phyloP scores from a whole-genome alignment of 2,888 invertebrate genomes.

The Linyphia triangularis region DNA sequence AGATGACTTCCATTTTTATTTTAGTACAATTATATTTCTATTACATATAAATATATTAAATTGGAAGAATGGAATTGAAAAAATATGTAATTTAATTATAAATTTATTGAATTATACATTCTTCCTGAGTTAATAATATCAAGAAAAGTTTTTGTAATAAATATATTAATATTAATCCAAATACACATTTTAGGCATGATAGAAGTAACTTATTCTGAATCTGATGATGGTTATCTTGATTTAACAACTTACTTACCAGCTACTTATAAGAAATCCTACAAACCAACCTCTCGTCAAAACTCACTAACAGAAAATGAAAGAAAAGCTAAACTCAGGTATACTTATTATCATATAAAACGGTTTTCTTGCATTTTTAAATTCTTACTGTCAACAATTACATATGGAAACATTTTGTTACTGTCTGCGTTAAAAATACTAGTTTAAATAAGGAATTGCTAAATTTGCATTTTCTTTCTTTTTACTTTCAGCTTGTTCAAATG shows the following conservation, averaged over 20 bases:
- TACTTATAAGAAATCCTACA: constrained; percentile 75
- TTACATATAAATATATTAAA: no score
- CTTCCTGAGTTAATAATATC: no score
- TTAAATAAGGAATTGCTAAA: no score
- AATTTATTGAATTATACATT: no score
- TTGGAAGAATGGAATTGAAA: no score
- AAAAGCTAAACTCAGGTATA: constrained; percentile 70
- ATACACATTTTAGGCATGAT: constrained; percentile 78
- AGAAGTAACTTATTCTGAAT: constrained; percentile 80
- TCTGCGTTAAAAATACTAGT: background rate
- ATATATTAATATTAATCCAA: no score
- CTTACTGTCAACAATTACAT: background rate
- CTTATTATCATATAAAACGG: background rate
- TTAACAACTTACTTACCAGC: constrained; percentile 80
- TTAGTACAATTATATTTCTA: no score
- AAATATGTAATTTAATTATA: no score
- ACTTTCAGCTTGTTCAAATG: background rate
- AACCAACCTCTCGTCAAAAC: constrained; percentile 48
- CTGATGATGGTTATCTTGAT: constrained; percentile 81
- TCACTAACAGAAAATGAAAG: constrained; percentile 52
- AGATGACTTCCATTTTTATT: no score
- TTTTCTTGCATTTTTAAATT: background rate
- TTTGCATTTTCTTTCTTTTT: no score
- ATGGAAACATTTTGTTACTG: background rate
- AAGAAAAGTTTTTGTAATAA: no score